Percentiles rank a stretch among this genome's conserved stretches.
phyloP scores from a whole-genome alignment of 2,888 invertebrate species.

The Cataglyphis altisquamis region DNA sequence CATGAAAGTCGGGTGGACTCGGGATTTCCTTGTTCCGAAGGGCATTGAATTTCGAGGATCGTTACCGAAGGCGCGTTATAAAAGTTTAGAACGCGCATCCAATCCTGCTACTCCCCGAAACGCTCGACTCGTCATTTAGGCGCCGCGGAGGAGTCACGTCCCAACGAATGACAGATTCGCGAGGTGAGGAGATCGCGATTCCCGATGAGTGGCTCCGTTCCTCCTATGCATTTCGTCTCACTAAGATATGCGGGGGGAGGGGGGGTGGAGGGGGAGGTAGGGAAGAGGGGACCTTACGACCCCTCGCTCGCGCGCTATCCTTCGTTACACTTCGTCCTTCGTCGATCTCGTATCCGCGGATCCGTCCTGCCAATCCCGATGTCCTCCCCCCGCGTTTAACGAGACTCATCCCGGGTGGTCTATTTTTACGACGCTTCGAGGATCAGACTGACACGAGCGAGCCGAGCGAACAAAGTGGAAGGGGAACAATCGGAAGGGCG shows the following conservation, averaged over 20 bases:
- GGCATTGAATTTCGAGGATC: slow-evolving; percentile 7
- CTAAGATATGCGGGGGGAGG: neutral
- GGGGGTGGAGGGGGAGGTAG: too few species aligned
- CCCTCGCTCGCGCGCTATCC: slow-evolving; percentile 8
- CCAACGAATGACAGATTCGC: slow-evolving; percentile 9
- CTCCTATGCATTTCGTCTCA: neutral
- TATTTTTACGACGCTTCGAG: slow-evolving; percentile 57
- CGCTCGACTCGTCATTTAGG: slow-evolving; percentile 20
- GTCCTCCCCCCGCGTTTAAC: slow-evolving; percentile 54
- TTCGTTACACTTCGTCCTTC: slow-evolving; percentile 27
- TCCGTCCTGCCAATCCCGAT: slow-evolving; percentile 2
- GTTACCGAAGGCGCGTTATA: slow-evolving; percentile 4
- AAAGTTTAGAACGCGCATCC: slow-evolving; percentile 30
- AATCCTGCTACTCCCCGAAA: neutral
- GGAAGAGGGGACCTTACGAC: slow-evolving; percentile 21
- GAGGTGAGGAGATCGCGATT: slow-evolving; percentile 33
- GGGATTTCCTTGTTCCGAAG: neutral
- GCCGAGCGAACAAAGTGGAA: neutral
- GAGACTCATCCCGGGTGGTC: slow-evolving; percentile 59
- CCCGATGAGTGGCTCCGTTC: slow-evolving; percentile 16
- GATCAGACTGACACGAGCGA: slow-evolving; percentile 47
- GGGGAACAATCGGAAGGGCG: neutral
- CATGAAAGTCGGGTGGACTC: neutral
- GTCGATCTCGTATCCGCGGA: neutral
- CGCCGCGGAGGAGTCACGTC: slow-evolving; percentile 22